Percentiles rank a stretch among this genome's conserved stretches.
Conservation (phyloP, 2,888 invertebrate genomes). For the Ophion ventricosus region DNA sequence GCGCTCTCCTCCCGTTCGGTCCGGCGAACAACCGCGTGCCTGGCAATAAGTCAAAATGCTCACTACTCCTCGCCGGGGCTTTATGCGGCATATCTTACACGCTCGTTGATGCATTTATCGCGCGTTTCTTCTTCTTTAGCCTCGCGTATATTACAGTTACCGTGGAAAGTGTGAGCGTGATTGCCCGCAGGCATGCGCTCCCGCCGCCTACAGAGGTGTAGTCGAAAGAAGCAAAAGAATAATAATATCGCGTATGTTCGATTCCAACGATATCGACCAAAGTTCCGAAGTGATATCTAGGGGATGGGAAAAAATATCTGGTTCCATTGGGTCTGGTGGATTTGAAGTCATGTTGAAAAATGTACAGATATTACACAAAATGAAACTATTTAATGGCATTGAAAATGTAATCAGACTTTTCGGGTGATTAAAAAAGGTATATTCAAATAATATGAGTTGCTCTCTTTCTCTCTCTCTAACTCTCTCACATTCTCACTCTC, state of each 20-base stretch:
- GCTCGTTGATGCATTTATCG: conserved; percentile 59
- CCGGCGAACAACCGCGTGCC: conserved; percentile 46
- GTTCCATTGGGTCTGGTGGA: too few relatives aligned
- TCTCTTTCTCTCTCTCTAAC: too few relatives aligned
- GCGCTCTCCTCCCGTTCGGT: background rate
- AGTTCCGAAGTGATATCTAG: background rate
- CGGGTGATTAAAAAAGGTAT: too few relatives aligned
- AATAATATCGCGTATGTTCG: background rate
- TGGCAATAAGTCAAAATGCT: conserved; percentile 59
- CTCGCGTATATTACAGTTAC: conserved; percentile 39
- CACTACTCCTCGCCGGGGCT: conserved; percentile 11
- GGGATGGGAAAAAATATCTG: background rate
- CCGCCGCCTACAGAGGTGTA: background rate
- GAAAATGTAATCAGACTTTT: too few relatives aligned
- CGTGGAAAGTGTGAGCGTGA: conserved; percentile 9
- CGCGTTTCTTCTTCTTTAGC: conserved; percentile 4
- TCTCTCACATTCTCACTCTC: too few relatives aligned
- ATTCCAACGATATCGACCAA: background rate
- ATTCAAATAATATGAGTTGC: too few relatives aligned
- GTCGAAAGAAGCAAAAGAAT: background rate
- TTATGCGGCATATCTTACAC: conserved; percentile 55
- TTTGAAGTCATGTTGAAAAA: background rate
- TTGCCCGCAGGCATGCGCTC: background rate
- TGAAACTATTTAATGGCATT: too few relatives aligned
- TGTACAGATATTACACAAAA: too few relatives aligned